phyloP scores from a whole-genome alignment of 2,797 vertebrate species.

The Clarias platycephalus region DNA sequence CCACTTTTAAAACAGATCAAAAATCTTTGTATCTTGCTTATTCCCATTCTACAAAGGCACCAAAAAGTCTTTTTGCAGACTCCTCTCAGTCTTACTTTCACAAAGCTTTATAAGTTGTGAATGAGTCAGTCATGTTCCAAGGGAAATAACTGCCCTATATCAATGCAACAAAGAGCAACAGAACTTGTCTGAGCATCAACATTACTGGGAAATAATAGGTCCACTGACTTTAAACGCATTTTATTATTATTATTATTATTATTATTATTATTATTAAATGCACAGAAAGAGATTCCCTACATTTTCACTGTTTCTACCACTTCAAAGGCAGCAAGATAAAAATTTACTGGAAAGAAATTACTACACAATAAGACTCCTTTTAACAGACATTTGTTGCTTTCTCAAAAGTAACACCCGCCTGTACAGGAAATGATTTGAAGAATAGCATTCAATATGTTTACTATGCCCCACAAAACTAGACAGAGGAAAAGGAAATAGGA shows the following conservation, averaged over 20 bases:
- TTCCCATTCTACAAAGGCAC: neutral
- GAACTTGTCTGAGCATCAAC: neutral
- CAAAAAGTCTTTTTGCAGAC: neutral
- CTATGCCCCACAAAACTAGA: slow-evolving; percentile 5
- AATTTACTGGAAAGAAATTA: neutral
- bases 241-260: neutral
- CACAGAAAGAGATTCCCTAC: neutral
- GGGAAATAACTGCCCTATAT: slow-evolving; percentile 25
- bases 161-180: slow-evolving; percentile 6
- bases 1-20: neutral
- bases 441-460: neutral
- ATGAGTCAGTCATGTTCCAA: slow-evolving; percentile 20
- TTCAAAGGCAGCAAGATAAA: neutral
- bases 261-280: neutral
- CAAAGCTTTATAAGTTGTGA: neutral
- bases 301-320: neutral
- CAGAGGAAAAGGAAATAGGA: neutral
- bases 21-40: neutral
- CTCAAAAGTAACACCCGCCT: slow-evolving; percentile 32
- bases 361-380: neutral
- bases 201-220: neutral
- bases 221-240: neutral
- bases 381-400: slow-evolving; percentile 16
- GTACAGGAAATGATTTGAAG: slow-evolving; percentile 35
- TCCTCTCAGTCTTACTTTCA: slow-evolving; percentile 20